A percentile compares a stretch with the other conserved stretches of the same genome.
Evolutionary conservation across 2,113 vertebrate species (phyloP).

Genomic region (Oxyruncus cristatus): DNA sequence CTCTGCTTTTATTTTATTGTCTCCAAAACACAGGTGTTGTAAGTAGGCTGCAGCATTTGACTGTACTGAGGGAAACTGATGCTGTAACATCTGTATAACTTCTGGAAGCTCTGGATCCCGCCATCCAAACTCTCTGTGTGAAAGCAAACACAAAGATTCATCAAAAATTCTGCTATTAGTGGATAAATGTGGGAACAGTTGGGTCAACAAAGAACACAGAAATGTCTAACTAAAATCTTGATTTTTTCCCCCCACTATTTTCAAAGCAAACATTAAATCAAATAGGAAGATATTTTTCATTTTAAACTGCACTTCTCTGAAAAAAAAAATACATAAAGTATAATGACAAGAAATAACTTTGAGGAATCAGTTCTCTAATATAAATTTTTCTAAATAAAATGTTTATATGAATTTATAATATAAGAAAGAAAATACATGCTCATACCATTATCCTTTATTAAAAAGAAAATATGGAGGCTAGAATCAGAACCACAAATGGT

Average conservation of each 20-base stretch:
- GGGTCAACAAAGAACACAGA: background rate
- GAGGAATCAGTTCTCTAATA: background rate
- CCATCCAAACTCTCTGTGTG: slow-evolving; percentile 94
- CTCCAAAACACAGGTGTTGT: slow-evolving; percentile 97
- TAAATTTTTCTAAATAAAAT: background rate
- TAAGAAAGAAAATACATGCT: background rate
- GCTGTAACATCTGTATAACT: slow-evolving; percentile 99
- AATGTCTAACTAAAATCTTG: background rate
- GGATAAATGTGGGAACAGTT: background rate
- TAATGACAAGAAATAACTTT: background rate
- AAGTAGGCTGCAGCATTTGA: slow-evolving; percentile 98
- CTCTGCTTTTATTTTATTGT: slow-evolving; percentile 99
- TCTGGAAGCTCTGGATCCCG: slow-evolving; percentile 98
- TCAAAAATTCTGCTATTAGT: background rate
- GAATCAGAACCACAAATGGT: background rate
- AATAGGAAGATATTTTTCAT: background rate
- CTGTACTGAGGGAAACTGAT: slow-evolving; percentile 98
- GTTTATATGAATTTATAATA: background rate
- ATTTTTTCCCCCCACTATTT: rapidly evolving
- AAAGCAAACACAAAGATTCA: slow-evolving; percentile 32
- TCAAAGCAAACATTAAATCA: background rate
- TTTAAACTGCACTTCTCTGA: background rate
- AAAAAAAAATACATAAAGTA: background rate
- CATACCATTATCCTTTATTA: background rate
- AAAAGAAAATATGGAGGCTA: background rate